phyloP scores from a whole-genome alignment of 2,888 invertebrate species.

The Dioctria rufipes region DNA sequence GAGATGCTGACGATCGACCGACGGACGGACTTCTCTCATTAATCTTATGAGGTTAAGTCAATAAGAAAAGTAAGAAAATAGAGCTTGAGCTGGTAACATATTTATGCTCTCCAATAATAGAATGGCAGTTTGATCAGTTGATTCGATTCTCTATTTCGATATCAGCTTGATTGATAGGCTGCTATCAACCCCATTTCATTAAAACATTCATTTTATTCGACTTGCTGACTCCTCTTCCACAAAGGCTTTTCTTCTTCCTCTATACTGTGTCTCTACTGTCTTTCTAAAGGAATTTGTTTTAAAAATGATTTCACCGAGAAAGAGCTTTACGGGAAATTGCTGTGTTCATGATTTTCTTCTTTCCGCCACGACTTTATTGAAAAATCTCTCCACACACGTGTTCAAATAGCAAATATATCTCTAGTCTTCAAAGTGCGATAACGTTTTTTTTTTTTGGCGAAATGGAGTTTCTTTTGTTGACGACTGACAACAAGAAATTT shows the following conservation, averaged over 20 bases:
- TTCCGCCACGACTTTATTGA: conserved; percentile 15
- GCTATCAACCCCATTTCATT: conserved; percentile 57
- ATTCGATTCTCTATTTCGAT: conserved; percentile 50
- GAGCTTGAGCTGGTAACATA: conserved; percentile 44
- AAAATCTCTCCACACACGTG: conserved; percentile 32
- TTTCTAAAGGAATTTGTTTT: conserved; percentile 44
- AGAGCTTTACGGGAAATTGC: conserved; percentile 25
- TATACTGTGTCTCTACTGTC: conserved; percentile 6
- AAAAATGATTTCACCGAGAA: conserved; percentile 38
- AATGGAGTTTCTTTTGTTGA: too few species aligned
- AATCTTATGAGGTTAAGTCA: conserved; percentile 41
- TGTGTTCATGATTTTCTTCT: conserved; percentile 20
- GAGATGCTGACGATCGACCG: neutral
- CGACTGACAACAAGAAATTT: too few species aligned
- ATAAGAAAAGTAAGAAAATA: conserved; percentile 43
- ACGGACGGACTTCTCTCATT: neutral
- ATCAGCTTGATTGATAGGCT: conserved; percentile 57
- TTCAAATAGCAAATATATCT: neutral
- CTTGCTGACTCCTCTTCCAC: conserved; percentile 54
- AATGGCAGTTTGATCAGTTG: conserved; percentile 48
- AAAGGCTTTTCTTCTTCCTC: conserved; percentile 16
- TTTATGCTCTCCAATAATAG: conserved; percentile 31
- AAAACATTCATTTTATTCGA: conserved; percentile 57
- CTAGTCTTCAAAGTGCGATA: too few species aligned
- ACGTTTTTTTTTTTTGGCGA: too few species aligned